Percentiles rank a stretch among this genome's conserved stretches.
Evolutionary conservation across 2,888 invertebrate species (phyloP).

Genomic region (Polydrusus pterygomalis): DNA sequence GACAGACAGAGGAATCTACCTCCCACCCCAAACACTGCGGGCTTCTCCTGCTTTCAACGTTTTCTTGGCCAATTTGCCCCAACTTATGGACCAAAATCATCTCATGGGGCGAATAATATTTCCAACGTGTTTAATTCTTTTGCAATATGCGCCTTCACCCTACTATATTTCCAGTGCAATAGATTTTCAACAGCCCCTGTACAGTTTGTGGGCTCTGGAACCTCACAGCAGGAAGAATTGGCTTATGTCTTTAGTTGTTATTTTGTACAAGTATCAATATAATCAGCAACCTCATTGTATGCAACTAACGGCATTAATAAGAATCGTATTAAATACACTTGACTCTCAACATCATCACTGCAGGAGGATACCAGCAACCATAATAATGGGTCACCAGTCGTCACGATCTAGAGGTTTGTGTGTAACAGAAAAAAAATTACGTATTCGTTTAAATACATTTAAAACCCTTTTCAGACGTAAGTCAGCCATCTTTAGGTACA

Average conservation of each 20-base stretch:
- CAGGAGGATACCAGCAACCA: slow-evolving; percentile 86
- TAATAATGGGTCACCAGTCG: slow-evolving; percentile 83
- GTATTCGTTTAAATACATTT: neutral
- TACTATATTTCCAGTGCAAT: slow-evolving; percentile 74
- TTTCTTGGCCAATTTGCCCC: slow-evolving; percentile 94
- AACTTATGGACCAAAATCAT: slow-evolving; percentile 96
- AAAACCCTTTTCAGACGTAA: slow-evolving; percentile 77
- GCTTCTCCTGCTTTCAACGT: slow-evolving; percentile 96
- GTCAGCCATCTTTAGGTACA: slow-evolving; percentile 84
- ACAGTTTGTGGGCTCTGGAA: slow-evolving; percentile 92
- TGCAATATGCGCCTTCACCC: slow-evolving; percentile 90
- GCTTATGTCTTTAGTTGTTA: slow-evolving; percentile 93
- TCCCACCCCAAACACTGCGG: slow-evolving; percentile 91
- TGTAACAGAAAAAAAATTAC: neutral
- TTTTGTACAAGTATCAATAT: slow-evolving; percentile 95
- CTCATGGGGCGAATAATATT: slow-evolving; percentile 92
- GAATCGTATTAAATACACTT: slow-evolving; percentile 93
- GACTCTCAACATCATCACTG: slow-evolving; percentile 95
- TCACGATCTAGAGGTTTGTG: slow-evolving; percentile 78
- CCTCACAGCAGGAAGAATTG: slow-evolving; percentile 92
- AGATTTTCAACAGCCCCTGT: slow-evolving; percentile 81
- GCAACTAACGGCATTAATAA: slow-evolving; percentile 87
- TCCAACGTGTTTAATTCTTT: slow-evolving; percentile 86
- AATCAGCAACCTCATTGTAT: slow-evolving; percentile 80
- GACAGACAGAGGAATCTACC: slow-evolving; percentile 91